These are phyloP conservation scores for Apamea anceps DNA, from an alignment of 2,888 invertebrate genomes.

Conservation along the genomic window DNA sequence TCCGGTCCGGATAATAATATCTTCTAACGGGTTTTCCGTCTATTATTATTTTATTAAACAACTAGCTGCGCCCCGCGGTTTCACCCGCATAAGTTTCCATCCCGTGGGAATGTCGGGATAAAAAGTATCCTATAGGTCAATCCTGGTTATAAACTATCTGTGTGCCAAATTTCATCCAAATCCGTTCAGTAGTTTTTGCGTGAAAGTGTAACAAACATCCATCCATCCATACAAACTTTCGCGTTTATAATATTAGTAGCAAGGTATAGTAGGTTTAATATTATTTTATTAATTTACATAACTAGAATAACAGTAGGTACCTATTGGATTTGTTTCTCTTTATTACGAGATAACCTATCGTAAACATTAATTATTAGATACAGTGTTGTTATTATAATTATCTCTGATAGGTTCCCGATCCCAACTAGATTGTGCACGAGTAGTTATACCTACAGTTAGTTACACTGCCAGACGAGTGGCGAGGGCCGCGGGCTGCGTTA, in stretches of 20 bases:
- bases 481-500: conserved; percentile 68
- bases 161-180: no score
- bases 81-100: no score
- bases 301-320: neutral
- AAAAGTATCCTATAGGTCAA: no score
- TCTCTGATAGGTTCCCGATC: neutral
- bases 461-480: conserved; percentile 55
- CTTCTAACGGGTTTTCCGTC: conserved; percentile 27
- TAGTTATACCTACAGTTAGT: conserved; percentile 41
- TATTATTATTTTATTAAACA: neutral
- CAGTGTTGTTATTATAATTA: neutral
- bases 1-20: conserved; percentile 8
- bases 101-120: no score
- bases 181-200: no score
- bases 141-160: no score
- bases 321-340: conserved; percentile 4
- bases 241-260: no score
- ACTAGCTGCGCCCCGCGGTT: no score
- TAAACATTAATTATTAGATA: conserved; percentile 17
- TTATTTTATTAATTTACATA: neutral
- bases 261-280: no score
- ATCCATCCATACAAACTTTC: no score
- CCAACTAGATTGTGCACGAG: conserved; percentile 20
- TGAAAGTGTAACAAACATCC: no score
- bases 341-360: neutral